Percentiles rank a stretch among this genome's conserved stretches.
These are phyloP conservation scores for Timema podura DNA, from an alignment of 2,888 invertebrate species.

Conservation along the genomic window DNA sequence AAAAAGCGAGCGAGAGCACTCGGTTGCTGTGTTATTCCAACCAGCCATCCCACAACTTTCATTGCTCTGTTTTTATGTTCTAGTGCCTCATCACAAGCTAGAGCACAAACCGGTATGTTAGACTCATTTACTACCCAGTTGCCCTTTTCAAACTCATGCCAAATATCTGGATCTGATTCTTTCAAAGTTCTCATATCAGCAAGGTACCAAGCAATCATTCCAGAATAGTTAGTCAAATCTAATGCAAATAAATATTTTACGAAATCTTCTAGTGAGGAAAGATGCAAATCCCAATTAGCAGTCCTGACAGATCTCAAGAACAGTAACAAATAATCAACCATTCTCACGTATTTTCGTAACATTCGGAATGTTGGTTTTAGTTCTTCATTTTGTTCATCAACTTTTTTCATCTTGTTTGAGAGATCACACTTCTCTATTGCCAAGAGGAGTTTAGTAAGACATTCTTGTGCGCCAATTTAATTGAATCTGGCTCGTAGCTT, in stretches of 20 bases:
- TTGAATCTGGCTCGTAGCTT: constrained; percentile 2
- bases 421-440: constrained; percentile 7
- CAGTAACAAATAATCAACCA: constrained; percentile 9
- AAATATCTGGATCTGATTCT: constrained; percentile 10
- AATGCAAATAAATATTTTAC: too few species aligned
- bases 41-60: constrained; percentile 14
- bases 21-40: constrained; percentile 18
- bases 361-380: constrained; percentile 8
- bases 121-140: constrained; percentile 14
- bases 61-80: constrained; percentile 19
- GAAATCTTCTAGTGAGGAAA: not conserved
- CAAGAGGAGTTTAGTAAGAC: constrained; percentile 7
- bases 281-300: constrained; percentile 17
- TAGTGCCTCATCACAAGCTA: constrained; percentile 18
- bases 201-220: constrained; percentile 19
- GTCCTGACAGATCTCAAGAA: constrained; percentile 19
- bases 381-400: not conserved
- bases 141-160: not conserved
- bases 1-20: constrained; percentile 15
- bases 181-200: constrained; percentile 12
- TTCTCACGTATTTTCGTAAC: constrained; percentile 18
- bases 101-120: constrained; percentile 16
- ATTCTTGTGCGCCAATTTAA: not conserved
- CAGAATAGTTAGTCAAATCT: not conserved
- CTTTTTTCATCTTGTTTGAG: not conserved